Base-by-base conservation (phyloP, 2,888 invertebrate genomes). In the Chydorus sphaericus region DNA sequence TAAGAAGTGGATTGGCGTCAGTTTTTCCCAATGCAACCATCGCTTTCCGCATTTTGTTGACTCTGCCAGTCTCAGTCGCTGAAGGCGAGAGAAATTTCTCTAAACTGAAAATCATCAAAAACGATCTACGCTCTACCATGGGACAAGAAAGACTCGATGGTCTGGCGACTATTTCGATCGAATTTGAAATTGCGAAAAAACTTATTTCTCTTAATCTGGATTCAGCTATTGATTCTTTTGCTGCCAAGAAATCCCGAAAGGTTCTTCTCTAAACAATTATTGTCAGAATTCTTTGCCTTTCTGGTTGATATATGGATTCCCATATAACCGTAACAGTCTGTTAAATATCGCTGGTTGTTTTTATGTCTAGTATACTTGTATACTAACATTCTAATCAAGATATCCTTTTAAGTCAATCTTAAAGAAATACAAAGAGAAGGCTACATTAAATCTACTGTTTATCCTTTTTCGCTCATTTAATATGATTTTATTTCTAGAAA, bases 51-150 rank as follows among this genome's bases (percentile, higher is more conserved):
- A 58, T 59, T 48, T 51, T 36, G 50, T 20, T 59, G 26, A 59
- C 58, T 31, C 39, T 59, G 38, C 53, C 59, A 14, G 57, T 58
- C 28, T 58, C 59, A 18, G 54, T 59, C 16, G 58, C 56, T 18
- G 20, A 39, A 38, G 58, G 57, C 36, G 58, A 59, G 26, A 59
- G 53, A 53, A 59, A 56, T 39, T 59, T 59, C 36, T 58, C 51
- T 10, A 58, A 59, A 44, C 18, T 59, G 28, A 59, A 59, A 18
- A 51, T 59, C 3, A 59, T 59, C 20, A 48, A 59, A 49, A 55
- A 53, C 33, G 58, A 58, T 48, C 39, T 58, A 31, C 31, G 55
- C 23, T 58, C 55, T 14, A 54, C 57, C 5, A 55, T 59, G 59
- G 39, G 44, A 18, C 44, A 44, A 44, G 44, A 44, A 18, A 16